Evolutionary conservation across 2,888 invertebrate species (phyloP).

Genomic region (Oligia strigilis): DNA sequence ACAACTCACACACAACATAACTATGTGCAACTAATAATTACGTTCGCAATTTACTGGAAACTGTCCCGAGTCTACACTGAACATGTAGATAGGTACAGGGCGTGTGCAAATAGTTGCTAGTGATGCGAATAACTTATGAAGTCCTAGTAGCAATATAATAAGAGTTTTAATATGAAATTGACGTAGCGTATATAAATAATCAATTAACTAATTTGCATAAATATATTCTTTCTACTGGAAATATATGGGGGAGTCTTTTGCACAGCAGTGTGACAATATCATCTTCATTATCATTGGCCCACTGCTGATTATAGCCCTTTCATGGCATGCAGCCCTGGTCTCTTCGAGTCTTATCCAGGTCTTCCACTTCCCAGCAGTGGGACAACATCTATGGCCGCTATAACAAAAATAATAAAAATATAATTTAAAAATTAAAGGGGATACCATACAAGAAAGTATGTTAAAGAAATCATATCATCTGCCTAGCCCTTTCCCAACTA

Average conservation of each 20-base stretch:
- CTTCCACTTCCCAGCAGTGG: too few species aligned
- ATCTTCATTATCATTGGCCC: too few species aligned
- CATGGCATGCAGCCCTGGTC: too few species aligned
- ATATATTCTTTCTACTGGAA: neutral
- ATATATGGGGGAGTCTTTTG: neutral
- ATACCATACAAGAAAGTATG: too few species aligned
- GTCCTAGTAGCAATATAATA: neutral
- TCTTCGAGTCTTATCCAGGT: too few species aligned
- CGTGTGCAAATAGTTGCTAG: slow-evolving; percentile 14
- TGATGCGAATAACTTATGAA: neutral
- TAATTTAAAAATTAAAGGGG: too few species aligned
- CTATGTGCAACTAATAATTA: slow-evolving; percentile 51
- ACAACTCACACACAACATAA: slow-evolving; percentile 39
- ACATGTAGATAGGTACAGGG: neutral
- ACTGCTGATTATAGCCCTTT: too few species aligned
- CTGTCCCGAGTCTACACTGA: slow-evolving; percentile 15
- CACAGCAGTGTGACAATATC: neutral
- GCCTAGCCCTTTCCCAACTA: too few species aligned
- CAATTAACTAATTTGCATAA: neutral
- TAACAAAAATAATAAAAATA: too few species aligned
- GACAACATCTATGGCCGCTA: too few species aligned
- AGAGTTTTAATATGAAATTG: neutral
- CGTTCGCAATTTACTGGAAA: slow-evolving; percentile 38
- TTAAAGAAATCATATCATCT: too few species aligned
- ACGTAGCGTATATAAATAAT: neutral